phyloP scores from a whole-genome alignment of 2,113 vertebrate species.

The Echinops telfairi region DNA sequence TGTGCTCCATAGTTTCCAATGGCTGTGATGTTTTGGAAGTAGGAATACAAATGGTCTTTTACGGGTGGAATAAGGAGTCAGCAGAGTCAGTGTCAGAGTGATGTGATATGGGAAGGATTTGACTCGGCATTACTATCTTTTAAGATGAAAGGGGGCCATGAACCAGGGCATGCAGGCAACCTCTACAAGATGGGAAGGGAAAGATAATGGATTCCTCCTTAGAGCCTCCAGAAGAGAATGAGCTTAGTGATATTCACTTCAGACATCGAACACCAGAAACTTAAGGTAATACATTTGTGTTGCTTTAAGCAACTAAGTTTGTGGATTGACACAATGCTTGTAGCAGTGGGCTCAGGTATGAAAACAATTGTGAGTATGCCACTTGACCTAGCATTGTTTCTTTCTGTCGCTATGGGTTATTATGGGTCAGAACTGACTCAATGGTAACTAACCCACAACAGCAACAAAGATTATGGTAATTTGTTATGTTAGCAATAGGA shows the following conservation, averaged over 20 bases:
- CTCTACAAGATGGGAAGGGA: background rate
- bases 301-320: conserved; percentile 29
- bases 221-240: conserved; percentile 7
- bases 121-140: background rate
- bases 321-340: background rate
- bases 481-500: background rate
- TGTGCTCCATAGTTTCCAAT: background rate
- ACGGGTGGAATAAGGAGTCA: conserved; percentile 3
- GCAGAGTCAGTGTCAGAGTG: conserved; percentile 31
- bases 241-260: background rate
- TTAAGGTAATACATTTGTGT: background rate
- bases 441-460: background rate
- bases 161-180: background rate
- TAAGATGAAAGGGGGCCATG: background rate
- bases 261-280: conserved; percentile 11
- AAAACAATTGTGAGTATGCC: no score
- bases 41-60: background rate
- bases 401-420: no score
- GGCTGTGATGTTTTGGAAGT: background rate
- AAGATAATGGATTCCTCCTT: background rate
- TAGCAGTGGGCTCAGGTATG: no score
- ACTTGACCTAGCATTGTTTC: no score
- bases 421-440: no score
- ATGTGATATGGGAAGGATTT: background rate
- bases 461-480: background rate